Evolutionary conservation across 2,113 vertebrate species (phyloP).

Genomic region (Clarias batrachus): DNA sequence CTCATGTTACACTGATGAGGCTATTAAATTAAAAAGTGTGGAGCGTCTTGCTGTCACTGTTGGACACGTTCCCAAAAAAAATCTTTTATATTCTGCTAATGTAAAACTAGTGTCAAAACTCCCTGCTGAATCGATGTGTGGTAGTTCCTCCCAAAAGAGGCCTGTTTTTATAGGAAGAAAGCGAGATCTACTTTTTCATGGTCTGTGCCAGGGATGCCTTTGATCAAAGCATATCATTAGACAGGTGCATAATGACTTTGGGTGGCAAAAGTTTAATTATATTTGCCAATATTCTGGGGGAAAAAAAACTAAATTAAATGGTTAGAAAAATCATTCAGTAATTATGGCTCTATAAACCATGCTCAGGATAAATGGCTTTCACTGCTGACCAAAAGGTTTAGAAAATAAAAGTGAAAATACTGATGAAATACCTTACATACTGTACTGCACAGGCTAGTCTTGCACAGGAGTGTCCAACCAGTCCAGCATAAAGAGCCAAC

Average conservation of each 20-base stretch:
- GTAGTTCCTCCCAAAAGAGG: not conserved
- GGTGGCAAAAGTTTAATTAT: slow-evolving; percentile 2
- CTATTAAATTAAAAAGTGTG: slow-evolving; percentile 8
- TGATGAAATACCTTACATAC: not conserved
- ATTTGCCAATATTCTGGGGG: not conserved
- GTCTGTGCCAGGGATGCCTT: not conserved
- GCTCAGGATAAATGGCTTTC: not conserved
- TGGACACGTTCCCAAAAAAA: slow-evolving; percentile 16
- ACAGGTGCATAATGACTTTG: not conserved
- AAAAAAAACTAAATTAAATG: not conserved
- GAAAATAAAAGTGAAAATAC: not conserved
- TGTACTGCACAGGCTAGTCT: not conserved
- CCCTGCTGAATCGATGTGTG: not conserved
- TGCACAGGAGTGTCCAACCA: too few relatives aligned
- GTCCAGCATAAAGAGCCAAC: too few relatives aligned
- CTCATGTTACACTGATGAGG: not conserved
- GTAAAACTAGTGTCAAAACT: not conserved
- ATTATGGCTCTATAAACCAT: not conserved
- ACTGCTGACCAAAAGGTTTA: not conserved
- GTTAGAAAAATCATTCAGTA: not conserved
- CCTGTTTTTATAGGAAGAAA: not conserved
- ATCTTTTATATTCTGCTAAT: not conserved
- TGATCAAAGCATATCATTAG: slow-evolving; percentile 22
- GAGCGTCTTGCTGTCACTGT: not conserved
- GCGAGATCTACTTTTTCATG: slow-evolving; percentile 7